These are phyloP conservation scores for Thelaira solivaga DNA, from an alignment of 2,888 invertebrate genomes.

Conservation along the genomic window DNA sequence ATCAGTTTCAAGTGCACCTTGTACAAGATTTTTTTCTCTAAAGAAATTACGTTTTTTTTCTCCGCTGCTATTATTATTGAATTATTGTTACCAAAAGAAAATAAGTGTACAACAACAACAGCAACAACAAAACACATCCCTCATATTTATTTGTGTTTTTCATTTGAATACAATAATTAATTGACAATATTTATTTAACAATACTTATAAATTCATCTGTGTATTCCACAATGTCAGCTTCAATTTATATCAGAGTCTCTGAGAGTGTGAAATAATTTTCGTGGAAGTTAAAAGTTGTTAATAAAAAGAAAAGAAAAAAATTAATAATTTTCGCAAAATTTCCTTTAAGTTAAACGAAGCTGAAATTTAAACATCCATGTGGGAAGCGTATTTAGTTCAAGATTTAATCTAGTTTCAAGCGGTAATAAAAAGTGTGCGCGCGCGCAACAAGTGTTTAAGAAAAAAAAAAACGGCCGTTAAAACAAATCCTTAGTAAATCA, in stretches of 20 bases:
- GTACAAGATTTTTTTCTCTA: neutral
- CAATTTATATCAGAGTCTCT: slow-evolving; percentile 37
- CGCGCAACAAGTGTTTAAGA: neutral
- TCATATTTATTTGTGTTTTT: slow-evolving; percentile 35
- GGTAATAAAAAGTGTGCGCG: slow-evolving; percentile 31
- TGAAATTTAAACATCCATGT: slow-evolving; percentile 38
- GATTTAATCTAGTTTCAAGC: slow-evolving; percentile 35
- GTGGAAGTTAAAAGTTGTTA: slow-evolving; percentile 24
- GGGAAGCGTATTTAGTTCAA: slow-evolving; percentile 31
- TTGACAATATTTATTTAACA: slow-evolving; percentile 43
- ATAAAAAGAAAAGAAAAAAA: neutral
- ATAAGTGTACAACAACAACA: neutral
- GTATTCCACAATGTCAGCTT: slow-evolving; percentile 30
- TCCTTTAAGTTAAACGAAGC: slow-evolving; percentile 19
- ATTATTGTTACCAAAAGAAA: slow-evolving; percentile 28
- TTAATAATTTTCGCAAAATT: slow-evolving; percentile 35
- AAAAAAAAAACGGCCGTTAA: neutral
- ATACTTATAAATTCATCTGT: neutral
- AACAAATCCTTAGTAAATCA: neutral
- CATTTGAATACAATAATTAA: slow-evolving; percentile 43
- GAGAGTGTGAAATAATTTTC: slow-evolving; percentile 44
- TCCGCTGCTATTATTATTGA: slow-evolving; percentile 19
- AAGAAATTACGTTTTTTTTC: slow-evolving; percentile 3
- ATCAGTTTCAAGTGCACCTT: neutral
- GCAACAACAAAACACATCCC: neutral